Percentiles rank a stretch among this genome's conserved stretches.
Conservation (phyloP, 1,140 invertebrate species). For the Oryzaephilus surinamensis region DNA sequence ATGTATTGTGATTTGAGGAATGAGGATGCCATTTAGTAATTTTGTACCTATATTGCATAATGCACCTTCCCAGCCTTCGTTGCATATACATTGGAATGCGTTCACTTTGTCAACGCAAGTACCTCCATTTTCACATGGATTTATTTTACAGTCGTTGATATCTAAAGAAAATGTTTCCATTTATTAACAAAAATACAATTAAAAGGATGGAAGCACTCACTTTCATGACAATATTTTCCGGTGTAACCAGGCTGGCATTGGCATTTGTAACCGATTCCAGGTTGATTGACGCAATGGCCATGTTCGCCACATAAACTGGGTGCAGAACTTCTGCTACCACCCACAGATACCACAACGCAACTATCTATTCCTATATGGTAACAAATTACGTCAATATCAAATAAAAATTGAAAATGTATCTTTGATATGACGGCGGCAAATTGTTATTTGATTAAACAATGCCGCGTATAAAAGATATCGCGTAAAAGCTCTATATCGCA, state of each 20-base stretch:
- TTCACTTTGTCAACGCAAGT: conserved; percentile 65
- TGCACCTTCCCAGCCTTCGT: conserved; percentile 53
- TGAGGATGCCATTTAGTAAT: conserved; percentile 19
- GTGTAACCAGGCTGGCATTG: conserved; percentile 67
- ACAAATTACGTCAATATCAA: too few relatives aligned
- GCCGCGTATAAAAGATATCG: too few relatives aligned
- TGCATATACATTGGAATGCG: conserved; percentile 68
- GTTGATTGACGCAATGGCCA: conserved; percentile 59
- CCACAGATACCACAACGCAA: conserved; percentile 41
- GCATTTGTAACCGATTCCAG: conserved; percentile 54
- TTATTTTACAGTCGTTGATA: conserved; percentile 59
- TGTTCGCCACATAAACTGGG: conserved; percentile 61
- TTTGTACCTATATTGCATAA: conserved; percentile 54
- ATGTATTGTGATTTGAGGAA: background rate
- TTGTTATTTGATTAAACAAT: too few relatives aligned
- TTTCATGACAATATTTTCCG: conserved; percentile 64
- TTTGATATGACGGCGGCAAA: too few relatives aligned
- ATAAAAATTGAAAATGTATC: too few relatives aligned
- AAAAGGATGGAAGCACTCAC: conserved; percentile 36
- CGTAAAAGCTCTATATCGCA: too few relatives aligned
- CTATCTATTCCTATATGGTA: conserved; percentile 41
- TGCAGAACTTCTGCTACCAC: conserved; percentile 27
- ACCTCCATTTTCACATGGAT: conserved; percentile 63
- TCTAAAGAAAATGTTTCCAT: conserved; percentile 35
- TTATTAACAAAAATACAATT: background rate